Conservation (phyloP, 2,888 invertebrate species). For the Clitarchus hookeri region DNA sequence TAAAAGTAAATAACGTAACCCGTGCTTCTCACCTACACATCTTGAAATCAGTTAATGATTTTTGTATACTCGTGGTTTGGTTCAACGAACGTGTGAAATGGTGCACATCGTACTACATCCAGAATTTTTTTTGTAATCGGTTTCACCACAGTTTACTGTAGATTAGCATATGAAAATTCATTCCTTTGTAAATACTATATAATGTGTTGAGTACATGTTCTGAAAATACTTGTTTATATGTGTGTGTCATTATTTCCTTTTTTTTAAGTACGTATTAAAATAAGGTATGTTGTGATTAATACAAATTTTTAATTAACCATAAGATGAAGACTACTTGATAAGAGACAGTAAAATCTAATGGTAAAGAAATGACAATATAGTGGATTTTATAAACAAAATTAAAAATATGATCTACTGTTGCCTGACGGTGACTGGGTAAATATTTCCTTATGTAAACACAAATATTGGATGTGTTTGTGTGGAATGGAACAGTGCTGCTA, state of each 20-base stretch:
- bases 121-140: neutral
- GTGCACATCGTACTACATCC: neutral
- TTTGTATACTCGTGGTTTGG: neutral
- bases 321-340: too few species aligned
- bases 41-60: neutral
- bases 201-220: constrained; percentile 14
- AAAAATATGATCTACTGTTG: too few species aligned
- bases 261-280: neutral
- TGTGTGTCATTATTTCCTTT: neutral
- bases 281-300: too few species aligned
- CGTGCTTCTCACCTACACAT: constrained; percentile 29
- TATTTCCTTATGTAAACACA: too few species aligned
- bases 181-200: constrained; percentile 14
- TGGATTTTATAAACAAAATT: too few species aligned
- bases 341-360: too few species aligned
- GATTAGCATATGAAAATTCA: neutral
- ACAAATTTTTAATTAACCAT: too few species aligned
- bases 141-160: neutral
- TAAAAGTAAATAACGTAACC: constrained; percentile 34
- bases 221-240: constrained; percentile 14
- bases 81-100: neutral
- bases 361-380: too few species aligned
- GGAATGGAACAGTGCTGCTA: too few species aligned
- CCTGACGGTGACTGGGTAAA: too few species aligned
- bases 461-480: too few species aligned